Evolutionary conservation across 2,113 vertebrate species (phyloP).

Genomic region (Trogon surrucura): DNA sequence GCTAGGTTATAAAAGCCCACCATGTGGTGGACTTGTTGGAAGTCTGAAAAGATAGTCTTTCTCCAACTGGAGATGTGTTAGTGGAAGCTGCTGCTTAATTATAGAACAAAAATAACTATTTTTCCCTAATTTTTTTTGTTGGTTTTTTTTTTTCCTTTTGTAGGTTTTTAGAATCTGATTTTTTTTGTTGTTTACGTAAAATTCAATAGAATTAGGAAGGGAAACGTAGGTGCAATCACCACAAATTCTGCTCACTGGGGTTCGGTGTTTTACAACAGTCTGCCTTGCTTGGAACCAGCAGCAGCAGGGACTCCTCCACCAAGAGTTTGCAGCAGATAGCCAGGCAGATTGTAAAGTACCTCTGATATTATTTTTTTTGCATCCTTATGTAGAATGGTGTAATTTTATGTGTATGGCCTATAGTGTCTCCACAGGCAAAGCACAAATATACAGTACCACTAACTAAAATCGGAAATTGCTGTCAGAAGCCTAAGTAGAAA

Average conservation of each 20-base stretch:
- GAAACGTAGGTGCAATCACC: not conserved
- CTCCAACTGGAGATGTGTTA: constrained; percentile 60
- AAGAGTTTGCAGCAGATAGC: constrained; percentile 35
- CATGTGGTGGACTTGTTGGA: constrained; percentile 68
- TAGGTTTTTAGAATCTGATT: not conserved
- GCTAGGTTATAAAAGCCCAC: constrained; percentile 59
- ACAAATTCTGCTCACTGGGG: not conserved
- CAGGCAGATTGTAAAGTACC: constrained; percentile 35
- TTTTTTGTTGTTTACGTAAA: not conserved
- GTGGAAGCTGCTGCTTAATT: constrained; percentile 65
- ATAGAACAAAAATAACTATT: constrained; percentile 49
- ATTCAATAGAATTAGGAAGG: not conserved
- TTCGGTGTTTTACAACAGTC: not conserved
- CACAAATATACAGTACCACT: no score
- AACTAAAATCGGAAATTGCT: not conserved
- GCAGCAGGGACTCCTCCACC: not conserved
- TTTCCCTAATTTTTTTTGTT: not conserved
- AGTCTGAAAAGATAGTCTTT: constrained; percentile 44
- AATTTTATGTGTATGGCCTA: not conserved
- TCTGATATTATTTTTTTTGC: not conserved
- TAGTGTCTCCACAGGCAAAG: rapidly evolving
- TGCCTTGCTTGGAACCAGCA: constrained; percentile 10
- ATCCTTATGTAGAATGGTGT: not conserved
- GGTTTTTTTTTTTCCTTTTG: not conserved
- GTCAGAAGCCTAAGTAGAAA: not conserved